Conservation (phyloP, 2,797 vertebrate genomes). For the Jordanella pulchra region DNA sequence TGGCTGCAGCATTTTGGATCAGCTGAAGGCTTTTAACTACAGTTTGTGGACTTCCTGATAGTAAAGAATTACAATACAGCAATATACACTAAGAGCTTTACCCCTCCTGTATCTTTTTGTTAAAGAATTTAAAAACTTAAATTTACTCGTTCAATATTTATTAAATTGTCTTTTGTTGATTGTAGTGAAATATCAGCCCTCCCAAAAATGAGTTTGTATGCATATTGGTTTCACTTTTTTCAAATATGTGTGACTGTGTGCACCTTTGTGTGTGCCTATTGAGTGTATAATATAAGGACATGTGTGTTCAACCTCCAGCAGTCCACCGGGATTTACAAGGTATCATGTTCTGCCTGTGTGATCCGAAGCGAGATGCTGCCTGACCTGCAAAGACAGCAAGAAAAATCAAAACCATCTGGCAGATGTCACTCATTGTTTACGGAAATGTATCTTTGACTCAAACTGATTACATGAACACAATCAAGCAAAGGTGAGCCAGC, state of each 20-base stretch:
- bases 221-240: slow-evolving; percentile 35
- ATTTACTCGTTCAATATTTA: slow-evolving; percentile 13
- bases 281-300: slow-evolving; percentile 46
- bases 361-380: slow-evolving; percentile 55
- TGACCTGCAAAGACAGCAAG: slow-evolving; percentile 65
- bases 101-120: slow-evolving; percentile 16
- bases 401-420: slow-evolving; percentile 75
- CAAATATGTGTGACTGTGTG: slow-evolving; percentile 5
- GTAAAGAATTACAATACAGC: slow-evolving; percentile 41
- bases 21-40: too few species aligned
- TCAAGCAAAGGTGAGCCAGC: slow-evolving; percentile 33
- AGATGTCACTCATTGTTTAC: slow-evolving; percentile 66
- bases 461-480: slow-evolving; percentile 57
- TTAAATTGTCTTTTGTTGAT: slow-evolving; percentile 10
- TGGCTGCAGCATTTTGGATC: too few species aligned
- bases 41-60: too few species aligned
- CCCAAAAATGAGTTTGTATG: slow-evolving; percentile 10
- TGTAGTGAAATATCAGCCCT: slow-evolving; percentile 10
- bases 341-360: slow-evolving; percentile 67
- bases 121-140: slow-evolving; percentile 17
- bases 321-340: slow-evolving; percentile 61
- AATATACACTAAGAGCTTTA: slow-evolving; percentile 39
- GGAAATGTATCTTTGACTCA: slow-evolving; percentile 63
- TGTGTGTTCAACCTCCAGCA: slow-evolving; percentile 50
- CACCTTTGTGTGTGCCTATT: slow-evolving; percentile 25